A percentile compares a stretch with the other conserved stretches of the same genome.
Evolutionary conservation across 1,140 invertebrate genomes (phyloP).

Genomic region (Physella acuta): DNA sequence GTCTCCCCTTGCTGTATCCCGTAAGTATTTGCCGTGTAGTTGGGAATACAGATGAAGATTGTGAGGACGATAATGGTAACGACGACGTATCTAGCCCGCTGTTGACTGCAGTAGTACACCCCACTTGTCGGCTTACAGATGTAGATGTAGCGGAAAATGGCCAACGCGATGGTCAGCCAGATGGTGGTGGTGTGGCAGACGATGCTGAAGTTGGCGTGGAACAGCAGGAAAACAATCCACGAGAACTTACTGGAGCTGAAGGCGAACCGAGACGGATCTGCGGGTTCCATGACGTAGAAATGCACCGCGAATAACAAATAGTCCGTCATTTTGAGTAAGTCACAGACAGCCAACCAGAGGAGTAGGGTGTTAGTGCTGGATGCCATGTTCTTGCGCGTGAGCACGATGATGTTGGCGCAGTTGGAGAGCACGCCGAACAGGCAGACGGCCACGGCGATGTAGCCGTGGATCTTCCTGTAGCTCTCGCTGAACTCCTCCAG

Average conservation of each 20-base stretch:
- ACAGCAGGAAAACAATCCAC: constrained; percentile 52
- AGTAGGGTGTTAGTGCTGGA: constrained; percentile 82
- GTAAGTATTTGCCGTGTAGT: constrained; percentile 62
- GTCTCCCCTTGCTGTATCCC: background rate
- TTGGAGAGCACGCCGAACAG: constrained; percentile 87
- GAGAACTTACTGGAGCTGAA: constrained; percentile 38
- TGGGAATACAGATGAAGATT: constrained; percentile 77
- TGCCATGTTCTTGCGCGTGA: constrained; percentile 84
- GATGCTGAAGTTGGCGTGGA: constrained; percentile 69
- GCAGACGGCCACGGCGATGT: constrained; percentile 75
- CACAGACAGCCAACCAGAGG: constrained; percentile 80
- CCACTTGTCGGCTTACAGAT: constrained; percentile 77
- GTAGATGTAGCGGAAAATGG: constrained; percentile 90
- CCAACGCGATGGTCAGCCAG: constrained; percentile 87
- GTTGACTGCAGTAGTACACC: constrained; percentile 72
- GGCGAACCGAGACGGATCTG: constrained; percentile 26
- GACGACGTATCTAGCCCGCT: constrained; percentile 73
- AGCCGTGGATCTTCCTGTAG: constrained; percentile 68
- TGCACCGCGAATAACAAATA: constrained; percentile 82
- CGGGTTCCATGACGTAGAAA: constrained; percentile 53
- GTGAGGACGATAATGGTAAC: constrained; percentile 72
- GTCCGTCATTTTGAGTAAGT: constrained; percentile 84
- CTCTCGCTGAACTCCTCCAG: constrained; percentile 32
- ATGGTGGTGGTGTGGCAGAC: constrained; percentile 91
- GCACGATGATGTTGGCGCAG: constrained; percentile 82